Conservation (phyloP, 1,140 invertebrate species). For the Lucilia sericata region DNA sequence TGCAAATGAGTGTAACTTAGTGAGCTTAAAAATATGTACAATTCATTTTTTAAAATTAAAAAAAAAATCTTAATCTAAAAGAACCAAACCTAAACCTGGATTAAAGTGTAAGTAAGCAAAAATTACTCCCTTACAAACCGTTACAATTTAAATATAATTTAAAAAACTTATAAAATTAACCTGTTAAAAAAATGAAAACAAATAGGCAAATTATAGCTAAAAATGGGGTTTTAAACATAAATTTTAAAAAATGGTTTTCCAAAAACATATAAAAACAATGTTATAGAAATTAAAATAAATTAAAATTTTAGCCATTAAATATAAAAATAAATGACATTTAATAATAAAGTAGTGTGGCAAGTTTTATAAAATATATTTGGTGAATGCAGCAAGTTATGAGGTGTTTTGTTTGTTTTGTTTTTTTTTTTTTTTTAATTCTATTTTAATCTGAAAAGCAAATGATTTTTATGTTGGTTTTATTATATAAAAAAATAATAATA, state of each 20-base stretch:
- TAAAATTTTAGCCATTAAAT: too few species aligned
- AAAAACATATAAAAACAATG: too few species aligned
- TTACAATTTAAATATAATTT: not conserved
- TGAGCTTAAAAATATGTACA: not conserved
- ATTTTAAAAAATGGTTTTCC: not conserved
- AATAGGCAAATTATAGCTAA: not conserved
- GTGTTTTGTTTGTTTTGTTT: conserved; percentile 25
- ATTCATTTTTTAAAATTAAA: too few species aligned
- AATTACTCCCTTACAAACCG: not conserved
- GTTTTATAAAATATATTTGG: not conserved
- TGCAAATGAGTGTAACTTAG: not conserved
- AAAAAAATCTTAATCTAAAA: not conserved
- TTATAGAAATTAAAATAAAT: too few species aligned
- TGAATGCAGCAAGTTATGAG: conserved; percentile 39
- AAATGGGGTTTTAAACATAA: not conserved
- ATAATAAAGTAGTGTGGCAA: not conserved
- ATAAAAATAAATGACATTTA: not conserved
- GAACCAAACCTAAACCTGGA: not conserved
- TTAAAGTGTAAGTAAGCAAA: not conserved
- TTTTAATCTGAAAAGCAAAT: conserved; percentile 15
- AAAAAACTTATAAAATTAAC: not conserved
- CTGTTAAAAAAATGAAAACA: not conserved
- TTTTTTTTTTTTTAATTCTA: not conserved
- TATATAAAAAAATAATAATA: not conserved
- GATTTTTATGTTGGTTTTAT: not conserved